Base-by-base conservation (phyloP, 2,797 vertebrate species). In the Botia kubotai region DNA sequence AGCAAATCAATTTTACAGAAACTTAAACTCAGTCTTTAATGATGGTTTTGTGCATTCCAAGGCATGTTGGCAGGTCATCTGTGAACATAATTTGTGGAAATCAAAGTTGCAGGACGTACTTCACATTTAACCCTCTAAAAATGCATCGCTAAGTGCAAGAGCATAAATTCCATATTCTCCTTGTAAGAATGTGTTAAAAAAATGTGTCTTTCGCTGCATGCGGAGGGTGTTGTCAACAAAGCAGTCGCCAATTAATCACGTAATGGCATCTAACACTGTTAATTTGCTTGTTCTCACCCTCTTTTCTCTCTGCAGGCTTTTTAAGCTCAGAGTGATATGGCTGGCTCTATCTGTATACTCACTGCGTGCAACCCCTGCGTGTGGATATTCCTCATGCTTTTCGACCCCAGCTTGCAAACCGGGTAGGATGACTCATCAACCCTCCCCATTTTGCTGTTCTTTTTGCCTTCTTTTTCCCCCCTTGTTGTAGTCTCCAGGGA, bases 331-430 rank as follows among this genome's bases (percentile, higher is more conserved):
- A 83, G 83, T 60, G 89, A 89, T 82, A 94, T 95, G 94, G 91
- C 93, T 77, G 87, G 89, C 75, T 36, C 84, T 82, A 84, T 83
- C 53, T 55, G 79, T 89, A 93, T 88, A 80, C 82, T 83, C 57
- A 83, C 84, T 82, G 82, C 86, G 33, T 75, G 86, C 79, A 75
- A 91, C 79, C 75, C 83, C 23, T 87, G 87, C 77, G 82, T 91
- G 88, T 92, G 91, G 90, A 86, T 91, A 70, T 83, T 89, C 70
- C 78, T 93, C 81, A 90, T 93, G 85, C 89, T 93, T 81, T 84
- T 93, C 85, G 83, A 86, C 86, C 85, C 92, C 85, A 87, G 93
- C 79, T 88, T 87, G 79, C 88, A 89, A 84, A 87, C 87, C 86
- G 93, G 94, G 94, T 95, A 92, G 36, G 69, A 77, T 80, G 62